Evolutionary conservation across 2,797 vertebrate species (phyloP).

Genomic region (Phoebastria nigripes): DNA sequence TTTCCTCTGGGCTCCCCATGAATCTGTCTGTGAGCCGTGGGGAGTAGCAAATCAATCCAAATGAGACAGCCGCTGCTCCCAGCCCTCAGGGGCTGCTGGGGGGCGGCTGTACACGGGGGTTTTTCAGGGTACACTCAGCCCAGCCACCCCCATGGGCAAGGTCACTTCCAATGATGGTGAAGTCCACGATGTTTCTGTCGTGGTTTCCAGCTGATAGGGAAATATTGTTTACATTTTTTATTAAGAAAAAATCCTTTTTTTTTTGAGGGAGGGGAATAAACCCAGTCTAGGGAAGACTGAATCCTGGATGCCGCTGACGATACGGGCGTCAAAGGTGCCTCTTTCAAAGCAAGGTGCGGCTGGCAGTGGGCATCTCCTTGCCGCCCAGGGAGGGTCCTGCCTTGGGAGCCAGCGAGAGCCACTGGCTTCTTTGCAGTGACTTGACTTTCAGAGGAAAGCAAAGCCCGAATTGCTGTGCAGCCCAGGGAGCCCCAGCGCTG

Average conservation of each 20-base stretch:
- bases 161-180: slow-evolving; percentile 39
- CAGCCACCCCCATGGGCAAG: slow-evolving; percentile 49
- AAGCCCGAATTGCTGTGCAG: background rate
- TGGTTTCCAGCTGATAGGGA: slow-evolving; percentile 19
- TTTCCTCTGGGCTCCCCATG: background rate
- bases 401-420: background rate
- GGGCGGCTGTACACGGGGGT: background rate
- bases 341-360: background rate
- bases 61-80: background rate
- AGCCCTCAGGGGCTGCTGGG: background rate
- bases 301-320: background rate
- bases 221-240: slow-evolving; percentile 57
- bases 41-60: background rate
- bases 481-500: rapidly evolving
- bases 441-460: background rate
- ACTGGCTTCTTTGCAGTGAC: background rate
- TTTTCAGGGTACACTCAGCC: slow-evolving; percentile 54
- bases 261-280: background rate
- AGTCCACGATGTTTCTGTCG: background rate
- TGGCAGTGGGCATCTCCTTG: background rate
- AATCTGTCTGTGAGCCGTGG: background rate
- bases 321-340: background rate
- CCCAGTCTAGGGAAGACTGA: background rate
- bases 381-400: background rate
- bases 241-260: background rate